These are phyloP conservation scores for Plusia festucae DNA, from an alignment of 2,888 invertebrate species.

Conservation along the genomic window DNA sequence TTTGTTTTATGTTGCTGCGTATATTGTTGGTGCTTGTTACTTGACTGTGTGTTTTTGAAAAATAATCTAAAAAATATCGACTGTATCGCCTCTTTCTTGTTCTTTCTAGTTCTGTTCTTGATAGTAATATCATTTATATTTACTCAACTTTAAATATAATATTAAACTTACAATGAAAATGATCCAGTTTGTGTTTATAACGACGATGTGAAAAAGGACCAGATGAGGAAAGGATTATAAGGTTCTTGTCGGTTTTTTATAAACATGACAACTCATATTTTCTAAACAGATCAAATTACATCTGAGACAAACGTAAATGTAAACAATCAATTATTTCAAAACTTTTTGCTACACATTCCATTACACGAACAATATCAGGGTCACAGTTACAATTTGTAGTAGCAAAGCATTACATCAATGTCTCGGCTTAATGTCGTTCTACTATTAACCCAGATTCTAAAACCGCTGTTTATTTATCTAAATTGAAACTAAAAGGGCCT, in stretches of 20 bases:
- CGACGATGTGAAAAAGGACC: too few species aligned
- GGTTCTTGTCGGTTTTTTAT: too few species aligned
- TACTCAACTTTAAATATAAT: too few species aligned
- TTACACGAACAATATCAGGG: constrained; percentile 47
- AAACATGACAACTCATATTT: too few species aligned
- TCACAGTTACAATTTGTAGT: constrained; percentile 38
- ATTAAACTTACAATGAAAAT: too few species aligned
- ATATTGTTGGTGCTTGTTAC: neutral
- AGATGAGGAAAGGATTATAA: too few species aligned
- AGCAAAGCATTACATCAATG: constrained; percentile 46
- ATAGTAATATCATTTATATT: too few species aligned
- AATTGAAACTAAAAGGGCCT: constrained; percentile 64
- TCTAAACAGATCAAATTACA: neutral
- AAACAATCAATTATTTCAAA: constrained; percentile 10
- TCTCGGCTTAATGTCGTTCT: constrained; percentile 41
- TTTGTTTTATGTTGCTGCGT: neutral
- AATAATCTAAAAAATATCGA: too few species aligned
- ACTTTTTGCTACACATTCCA: constrained; percentile 31
- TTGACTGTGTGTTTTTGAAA: too few species aligned
- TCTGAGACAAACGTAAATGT: neutral
- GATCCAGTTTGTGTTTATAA: too few species aligned
- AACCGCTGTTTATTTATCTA: constrained; percentile 55
- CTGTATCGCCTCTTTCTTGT: too few species aligned
- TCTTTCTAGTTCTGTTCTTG: too few species aligned
- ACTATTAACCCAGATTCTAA: constrained; percentile 51